These are phyloP conservation scores for Rachycentron canadum DNA, from an alignment of 2,797 vertebrate genomes.

Conservation along the genomic window DNA sequence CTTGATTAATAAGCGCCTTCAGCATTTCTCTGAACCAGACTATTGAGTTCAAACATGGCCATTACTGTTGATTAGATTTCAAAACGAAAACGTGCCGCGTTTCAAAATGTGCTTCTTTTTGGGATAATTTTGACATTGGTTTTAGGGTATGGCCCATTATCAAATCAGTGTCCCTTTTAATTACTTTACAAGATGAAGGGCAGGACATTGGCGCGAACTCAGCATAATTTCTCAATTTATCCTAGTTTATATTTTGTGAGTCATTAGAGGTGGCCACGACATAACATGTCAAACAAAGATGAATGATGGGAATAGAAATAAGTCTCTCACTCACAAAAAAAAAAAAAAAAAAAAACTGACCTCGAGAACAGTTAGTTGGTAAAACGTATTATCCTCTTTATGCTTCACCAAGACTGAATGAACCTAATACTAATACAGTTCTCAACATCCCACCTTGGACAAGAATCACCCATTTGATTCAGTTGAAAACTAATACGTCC, in stretches of 20 bases:
- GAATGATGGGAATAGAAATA: background rate
- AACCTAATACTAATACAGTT: no score
- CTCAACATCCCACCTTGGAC: background rate
- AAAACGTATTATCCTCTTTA: no score
- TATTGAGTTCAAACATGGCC: conserved; percentile 6
- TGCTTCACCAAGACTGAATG: no score
- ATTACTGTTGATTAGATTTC: conserved; percentile 47
- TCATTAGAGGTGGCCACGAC: background rate
- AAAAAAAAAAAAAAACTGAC: no score
- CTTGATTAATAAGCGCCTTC: conserved; percentile 54
- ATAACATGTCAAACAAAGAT: background rate
- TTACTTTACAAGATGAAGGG: background rate
- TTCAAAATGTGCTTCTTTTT: conserved; percentile 18
- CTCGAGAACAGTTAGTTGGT: no score
- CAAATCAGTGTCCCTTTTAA: background rate
- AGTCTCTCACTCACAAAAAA: no score
- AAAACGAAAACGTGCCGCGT: conserved; percentile 6
- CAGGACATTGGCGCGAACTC: background rate
- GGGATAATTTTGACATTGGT: conserved; percentile 29
- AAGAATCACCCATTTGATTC: background rate
- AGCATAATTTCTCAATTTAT: background rate
- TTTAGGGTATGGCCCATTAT: conserved; percentile 32
- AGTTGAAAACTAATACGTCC: background rate
- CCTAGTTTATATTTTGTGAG: no score
- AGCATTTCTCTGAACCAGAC: conserved; percentile 29